Percentiles rank a stretch among this genome's conserved stretches.
phyloP scores from a whole-genome alignment of 1,140 invertebrate species.

The Berghia stephanieae region DNA sequence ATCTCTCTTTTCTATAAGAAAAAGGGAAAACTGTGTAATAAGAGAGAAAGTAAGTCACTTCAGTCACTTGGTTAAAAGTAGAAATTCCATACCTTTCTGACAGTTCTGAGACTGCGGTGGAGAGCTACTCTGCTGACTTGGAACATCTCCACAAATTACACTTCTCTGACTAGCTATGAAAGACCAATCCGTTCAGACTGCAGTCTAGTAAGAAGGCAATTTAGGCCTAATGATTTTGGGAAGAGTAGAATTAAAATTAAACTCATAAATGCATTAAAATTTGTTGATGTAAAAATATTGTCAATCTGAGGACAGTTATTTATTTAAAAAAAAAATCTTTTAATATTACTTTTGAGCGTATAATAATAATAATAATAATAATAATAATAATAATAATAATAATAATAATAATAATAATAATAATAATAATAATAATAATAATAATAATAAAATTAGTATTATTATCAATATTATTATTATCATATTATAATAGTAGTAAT shows the following conservation, averaged over 20 bases:
- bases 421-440: neutral
- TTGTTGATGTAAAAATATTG: neutral
- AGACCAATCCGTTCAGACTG: too few relatives aligned
- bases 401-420: neutral
- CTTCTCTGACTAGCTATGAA: neutral
- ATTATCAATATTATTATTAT: too few relatives aligned
- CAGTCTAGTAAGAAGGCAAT: neutral
- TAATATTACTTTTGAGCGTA: neutral
- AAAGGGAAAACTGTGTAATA: neutral
- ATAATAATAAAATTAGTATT: neutral
- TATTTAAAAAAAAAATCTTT: neutral
- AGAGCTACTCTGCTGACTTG: neutral
- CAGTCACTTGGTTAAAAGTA: neutral
- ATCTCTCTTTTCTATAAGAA: too few relatives aligned
- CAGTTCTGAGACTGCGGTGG: neutral
- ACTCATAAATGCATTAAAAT: neutral
- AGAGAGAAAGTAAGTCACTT: neutral
- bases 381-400: neutral
- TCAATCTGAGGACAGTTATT: neutral
- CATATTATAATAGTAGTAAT: too few relatives aligned
- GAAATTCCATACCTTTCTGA: neutral
- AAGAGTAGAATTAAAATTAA: neutral
- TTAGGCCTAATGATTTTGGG: neutral
- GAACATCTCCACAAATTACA: neutral
- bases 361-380: neutral